Evolutionary conservation across 2,888 invertebrate genomes (phyloP).

Genomic region (Vandiemenella viatica): DNA sequence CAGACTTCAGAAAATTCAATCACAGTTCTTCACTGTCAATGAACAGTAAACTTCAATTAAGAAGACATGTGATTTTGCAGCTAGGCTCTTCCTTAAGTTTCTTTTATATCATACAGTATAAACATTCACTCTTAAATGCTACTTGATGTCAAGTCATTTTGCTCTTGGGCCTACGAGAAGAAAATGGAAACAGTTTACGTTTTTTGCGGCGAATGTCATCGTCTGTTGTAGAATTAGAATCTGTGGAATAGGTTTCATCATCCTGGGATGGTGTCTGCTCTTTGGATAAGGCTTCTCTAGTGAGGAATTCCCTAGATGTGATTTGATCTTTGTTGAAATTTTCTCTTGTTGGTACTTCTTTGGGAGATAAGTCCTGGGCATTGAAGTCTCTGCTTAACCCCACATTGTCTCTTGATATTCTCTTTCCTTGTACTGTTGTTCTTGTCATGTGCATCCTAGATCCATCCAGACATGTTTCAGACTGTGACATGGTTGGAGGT

Average conservation of each 20-base stretch:
- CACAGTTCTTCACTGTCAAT: no score
- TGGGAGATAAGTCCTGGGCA: background rate
- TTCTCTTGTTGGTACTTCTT: background rate
- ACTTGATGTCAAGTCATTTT: slow-evolving; percentile 13
- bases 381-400: background rate
- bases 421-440: background rate
- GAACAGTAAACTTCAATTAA: no score
- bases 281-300: background rate
- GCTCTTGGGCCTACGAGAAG: slow-evolving; percentile 11
- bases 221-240: slow-evolving; percentile 41
- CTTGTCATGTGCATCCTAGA: slow-evolving; percentile 9
- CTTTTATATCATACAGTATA: no score
- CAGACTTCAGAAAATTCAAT: no score
- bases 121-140: no score
- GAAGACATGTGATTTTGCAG: no score
- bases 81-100: no score
- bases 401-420: background rate
- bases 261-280: slow-evolving; percentile 33
- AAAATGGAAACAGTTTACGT: slow-evolving; percentile 15
- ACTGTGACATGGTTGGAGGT: slow-evolving; percentile 33
- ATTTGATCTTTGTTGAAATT: background rate
- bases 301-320: background rate
- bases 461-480: slow-evolving; percentile 33
- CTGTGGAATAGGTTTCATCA: slow-evolving; percentile 51
- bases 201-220: slow-evolving; percentile 15